A percentile compares a stretch with the other conserved stretches of the same genome.
phyloP scores from a whole-genome alignment of 2,888 invertebrate genomes.

The Sarcophaga carnaria region DNA sequence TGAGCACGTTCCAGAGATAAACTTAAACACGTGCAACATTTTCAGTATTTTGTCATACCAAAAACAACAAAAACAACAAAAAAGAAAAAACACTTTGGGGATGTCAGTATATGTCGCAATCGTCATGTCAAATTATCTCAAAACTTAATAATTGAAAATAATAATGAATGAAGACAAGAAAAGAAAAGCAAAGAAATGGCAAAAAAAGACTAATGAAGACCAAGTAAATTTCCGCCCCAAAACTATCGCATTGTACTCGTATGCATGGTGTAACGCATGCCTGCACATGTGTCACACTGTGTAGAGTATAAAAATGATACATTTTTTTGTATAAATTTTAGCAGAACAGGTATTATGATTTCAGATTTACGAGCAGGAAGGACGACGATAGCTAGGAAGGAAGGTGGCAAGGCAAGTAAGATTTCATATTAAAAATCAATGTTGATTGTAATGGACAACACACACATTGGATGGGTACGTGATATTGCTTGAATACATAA shows the following conservation, averaged over 20 bases:
- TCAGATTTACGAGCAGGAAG: conserved; percentile 11
- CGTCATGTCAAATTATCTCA: conserved; percentile 64
- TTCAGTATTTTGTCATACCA: conserved; percentile 63
- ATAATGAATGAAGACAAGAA: not conserved
- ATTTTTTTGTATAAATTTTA: conserved; percentile 57
- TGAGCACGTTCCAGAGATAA: conserved; percentile 64
- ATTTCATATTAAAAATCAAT: conserved; percentile 8
- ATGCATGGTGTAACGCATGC: conserved; percentile 50
- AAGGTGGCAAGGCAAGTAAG: not conserved
- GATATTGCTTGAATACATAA: not conserved
- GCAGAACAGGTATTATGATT: conserved; percentile 35
- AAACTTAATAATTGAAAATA: conserved; percentile 49
- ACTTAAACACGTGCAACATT: conserved; percentile 65
- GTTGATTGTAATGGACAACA: conserved; percentile 28
- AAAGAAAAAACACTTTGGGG: conserved; percentile 38
- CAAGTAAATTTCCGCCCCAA: conserved; percentile 29
- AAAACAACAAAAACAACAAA: not conserved
- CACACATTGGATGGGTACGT: not conserved
- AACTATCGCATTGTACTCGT: not conserved
- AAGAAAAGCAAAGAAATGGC: not conserved
- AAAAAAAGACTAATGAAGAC: conserved; percentile 26
- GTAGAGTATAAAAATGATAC: conserved; percentile 41
- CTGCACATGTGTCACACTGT: conserved; percentile 52
- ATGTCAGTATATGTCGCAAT: conserved; percentile 55
- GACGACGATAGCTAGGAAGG: not conserved